A percentile compares a stretch with the other conserved stretches of the same genome.
Evolutionary conservation across 2,888 invertebrate genomes (phyloP).

Genomic region (Polymixis lichenea): DNA sequence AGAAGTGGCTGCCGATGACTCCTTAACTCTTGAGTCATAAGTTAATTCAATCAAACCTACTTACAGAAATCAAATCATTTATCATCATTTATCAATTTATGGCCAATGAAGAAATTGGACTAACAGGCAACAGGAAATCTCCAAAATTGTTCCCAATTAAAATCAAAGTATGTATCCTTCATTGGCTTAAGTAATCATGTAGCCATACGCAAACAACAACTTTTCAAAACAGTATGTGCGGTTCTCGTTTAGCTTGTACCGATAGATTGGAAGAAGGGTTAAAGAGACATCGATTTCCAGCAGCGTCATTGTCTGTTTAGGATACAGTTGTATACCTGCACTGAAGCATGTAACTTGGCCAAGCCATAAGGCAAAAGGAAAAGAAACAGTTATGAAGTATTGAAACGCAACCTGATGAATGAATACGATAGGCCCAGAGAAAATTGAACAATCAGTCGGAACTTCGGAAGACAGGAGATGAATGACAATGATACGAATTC

Average conservation of each 20-base stretch:
- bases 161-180: neutral
- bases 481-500: constrained; percentile 49
- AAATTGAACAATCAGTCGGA: constrained; percentile 9
- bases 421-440: constrained; percentile 4
- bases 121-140: constrained; percentile 10
- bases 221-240: neutral
- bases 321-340: constrained; percentile 15
- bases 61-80: too few relatives aligned
- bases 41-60: neutral
- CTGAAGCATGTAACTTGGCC: neutral
- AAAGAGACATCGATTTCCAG: neutral
- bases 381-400: constrained; percentile 6
- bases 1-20: constrained; percentile 18
- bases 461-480: constrained; percentile 21
- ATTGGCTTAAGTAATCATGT: neutral
- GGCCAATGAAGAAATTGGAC: constrained; percentile 12
- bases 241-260: neutral
- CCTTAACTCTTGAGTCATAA: constrained; percentile 11
- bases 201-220: neutral
- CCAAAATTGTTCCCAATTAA: neutral
- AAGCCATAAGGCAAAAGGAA: constrained; percentile 9
- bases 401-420: constrained; percentile 10
- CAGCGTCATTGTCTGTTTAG: constrained; percentile 9
- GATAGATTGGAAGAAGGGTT: neutral
- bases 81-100: neutral